Percentiles rank a stretch among this genome's conserved stretches.
Conservation (phyloP, 2,113 vertebrate species). For the Sapajus apella region DNA sequence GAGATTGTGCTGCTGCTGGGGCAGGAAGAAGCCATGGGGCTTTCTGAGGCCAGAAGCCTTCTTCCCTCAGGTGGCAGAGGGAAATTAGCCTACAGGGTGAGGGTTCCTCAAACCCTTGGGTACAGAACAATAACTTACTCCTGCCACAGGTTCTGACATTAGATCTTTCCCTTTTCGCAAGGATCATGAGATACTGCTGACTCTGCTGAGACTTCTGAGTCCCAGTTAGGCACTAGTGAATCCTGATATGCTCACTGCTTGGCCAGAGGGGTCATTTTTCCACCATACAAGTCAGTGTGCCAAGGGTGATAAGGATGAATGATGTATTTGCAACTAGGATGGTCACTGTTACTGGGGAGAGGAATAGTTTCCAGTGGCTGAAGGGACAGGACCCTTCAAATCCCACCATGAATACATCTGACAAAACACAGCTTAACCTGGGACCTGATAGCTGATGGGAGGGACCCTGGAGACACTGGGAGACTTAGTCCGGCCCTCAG, state of each 20-base stretch:
- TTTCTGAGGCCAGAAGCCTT: slow-evolving; percentile 54
- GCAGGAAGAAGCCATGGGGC: not conserved
- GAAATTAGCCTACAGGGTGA: not conserved
- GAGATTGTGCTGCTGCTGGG: not conserved
- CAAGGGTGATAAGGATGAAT: not conserved
- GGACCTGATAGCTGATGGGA: not conserved
- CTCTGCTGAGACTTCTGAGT: not conserved
- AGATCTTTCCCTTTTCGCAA: not conserved
- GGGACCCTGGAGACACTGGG: not conserved
- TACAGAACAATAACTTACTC: not conserved
- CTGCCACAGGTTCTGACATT: not conserved
- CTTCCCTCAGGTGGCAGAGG: not conserved
- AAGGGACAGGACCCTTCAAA: not conserved
- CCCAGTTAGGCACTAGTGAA: not conserved
- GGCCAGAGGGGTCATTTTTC: not conserved
- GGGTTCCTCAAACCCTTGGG: rapidly evolving
- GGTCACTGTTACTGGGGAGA: not conserved
- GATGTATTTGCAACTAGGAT: not conserved
- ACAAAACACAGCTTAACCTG: too few species aligned
- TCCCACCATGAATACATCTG: too few species aligned
- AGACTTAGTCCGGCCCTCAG: not conserved
- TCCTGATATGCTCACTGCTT: not conserved
- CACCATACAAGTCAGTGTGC: not conserved
- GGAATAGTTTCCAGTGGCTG: not conserved
- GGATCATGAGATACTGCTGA: not conserved